phyloP scores from a whole-genome alignment of 2,113 vertebrate species.

The Stomatorhinus ivindoensis region DNA sequence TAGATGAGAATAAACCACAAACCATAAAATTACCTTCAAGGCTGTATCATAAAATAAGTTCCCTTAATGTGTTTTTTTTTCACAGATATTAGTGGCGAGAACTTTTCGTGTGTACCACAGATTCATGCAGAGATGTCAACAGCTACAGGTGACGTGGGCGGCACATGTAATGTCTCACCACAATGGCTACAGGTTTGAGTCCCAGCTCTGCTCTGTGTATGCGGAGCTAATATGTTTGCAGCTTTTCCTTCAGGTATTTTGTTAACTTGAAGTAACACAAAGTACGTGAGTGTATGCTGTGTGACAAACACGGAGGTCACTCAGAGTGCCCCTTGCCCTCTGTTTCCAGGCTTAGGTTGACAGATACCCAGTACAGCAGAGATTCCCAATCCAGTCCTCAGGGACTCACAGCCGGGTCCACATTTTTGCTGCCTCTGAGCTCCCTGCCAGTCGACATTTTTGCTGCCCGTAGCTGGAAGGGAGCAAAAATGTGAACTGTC shows the following conservation, averaged over 20 bases:
- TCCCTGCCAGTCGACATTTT: not conserved
- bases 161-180: not conserved
- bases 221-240: not conserved
- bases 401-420: not conserved
- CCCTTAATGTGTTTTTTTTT: not conserved
- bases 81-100: not conserved
- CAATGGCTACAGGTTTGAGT: not conserved
- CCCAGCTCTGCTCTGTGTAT: not conserved
- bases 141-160: not conserved
- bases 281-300: not conserved
- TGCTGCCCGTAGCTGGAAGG: not conserved
- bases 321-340: not conserved
- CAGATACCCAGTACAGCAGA: not conserved
- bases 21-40: not conserved
- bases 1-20: not conserved
- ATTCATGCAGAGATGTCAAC: not conserved
- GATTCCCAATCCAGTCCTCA: not conserved
- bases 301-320: not conserved
- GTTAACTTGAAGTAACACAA: not conserved
- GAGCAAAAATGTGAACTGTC: not conserved
- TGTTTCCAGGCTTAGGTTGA: not conserved
- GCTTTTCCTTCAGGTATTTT: not conserved
- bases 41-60: slow-evolving; percentile 1
- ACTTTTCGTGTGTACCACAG: not conserved
- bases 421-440: not conserved